Percentiles rank a stretch among this genome's conserved stretches.
Conservation (phyloP, 2,113 vertebrate genomes). For the Halcyon senegalensis region DNA sequence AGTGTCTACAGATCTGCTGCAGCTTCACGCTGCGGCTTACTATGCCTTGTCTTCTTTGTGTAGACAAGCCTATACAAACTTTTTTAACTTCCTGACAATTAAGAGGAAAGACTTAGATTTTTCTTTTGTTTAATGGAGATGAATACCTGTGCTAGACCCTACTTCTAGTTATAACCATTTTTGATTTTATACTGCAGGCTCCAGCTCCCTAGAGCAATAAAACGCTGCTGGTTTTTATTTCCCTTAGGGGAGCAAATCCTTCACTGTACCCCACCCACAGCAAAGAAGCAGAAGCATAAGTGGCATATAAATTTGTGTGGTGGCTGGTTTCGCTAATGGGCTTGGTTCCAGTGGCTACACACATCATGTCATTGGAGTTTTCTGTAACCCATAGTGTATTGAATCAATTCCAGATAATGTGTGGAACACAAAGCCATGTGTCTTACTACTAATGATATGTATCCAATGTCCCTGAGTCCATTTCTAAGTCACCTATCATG, state of each 20-base stretch:
- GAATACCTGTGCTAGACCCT: background rate
- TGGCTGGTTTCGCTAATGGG: constrained; percentile 58
- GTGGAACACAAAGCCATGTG: constrained; percentile 9
- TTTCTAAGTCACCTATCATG: background rate
- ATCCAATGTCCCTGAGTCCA: background rate
- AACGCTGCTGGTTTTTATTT: constrained; percentile 39
- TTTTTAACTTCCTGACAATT: background rate
- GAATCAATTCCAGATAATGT: constrained; percentile 43
- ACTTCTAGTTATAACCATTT: background rate
- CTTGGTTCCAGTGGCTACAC: constrained; percentile 49
- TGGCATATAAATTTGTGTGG: constrained; percentile 56
- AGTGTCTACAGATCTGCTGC: background rate
- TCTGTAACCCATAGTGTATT: constrained; percentile 17
- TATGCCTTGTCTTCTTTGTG: background rate
- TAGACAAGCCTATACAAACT: background rate
- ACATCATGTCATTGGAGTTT: constrained; percentile 57
- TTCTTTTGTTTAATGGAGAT: background rate
- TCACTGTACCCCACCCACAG: background rate
- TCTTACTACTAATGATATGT: constrained; percentile 31
- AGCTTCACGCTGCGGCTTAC: background rate
- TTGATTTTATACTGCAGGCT: background rate
- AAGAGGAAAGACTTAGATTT: background rate
- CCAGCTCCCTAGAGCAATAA: constrained; percentile 31
- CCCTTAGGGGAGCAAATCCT: constrained; percentile 33
- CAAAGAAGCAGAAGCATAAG: constrained; percentile 26